These are phyloP conservation scores for Sesia apiformis DNA, from an alignment of 2,888 invertebrate genomes.

Conservation along the genomic window DNA sequence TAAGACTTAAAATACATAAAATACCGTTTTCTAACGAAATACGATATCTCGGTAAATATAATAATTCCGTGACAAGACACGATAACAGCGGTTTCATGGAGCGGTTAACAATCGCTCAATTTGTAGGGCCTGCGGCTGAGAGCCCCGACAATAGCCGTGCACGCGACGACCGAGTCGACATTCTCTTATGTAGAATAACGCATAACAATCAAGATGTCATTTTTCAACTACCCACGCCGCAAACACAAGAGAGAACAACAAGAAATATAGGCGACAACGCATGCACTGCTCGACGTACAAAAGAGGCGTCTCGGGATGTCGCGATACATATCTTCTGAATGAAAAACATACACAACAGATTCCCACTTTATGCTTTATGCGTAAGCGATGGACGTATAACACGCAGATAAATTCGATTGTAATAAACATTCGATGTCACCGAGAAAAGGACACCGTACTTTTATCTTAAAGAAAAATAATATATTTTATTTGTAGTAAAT, in stretches of 20 bases:
- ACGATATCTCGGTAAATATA: slow-evolving; percentile 47
- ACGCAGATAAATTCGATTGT: background rate
- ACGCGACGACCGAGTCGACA: slow-evolving; percentile 59
- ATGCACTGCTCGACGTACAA: slow-evolving; percentile 58
- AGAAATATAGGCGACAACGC: slow-evolving; percentile 68
- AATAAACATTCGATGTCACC: background rate
- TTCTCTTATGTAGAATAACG: slow-evolving; percentile 72
- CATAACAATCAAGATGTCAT: slow-evolving; percentile 75
- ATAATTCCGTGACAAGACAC: slow-evolving; percentile 61
- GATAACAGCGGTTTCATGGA: slow-evolving; percentile 53
- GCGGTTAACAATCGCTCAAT: slow-evolving; percentile 72
- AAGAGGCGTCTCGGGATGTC: slow-evolving; percentile 58
- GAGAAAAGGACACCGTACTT: background rate
- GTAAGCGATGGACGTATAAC: slow-evolving; percentile 31
- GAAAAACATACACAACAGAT: slow-evolving; percentile 47
- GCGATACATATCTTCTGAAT: slow-evolving; percentile 60
- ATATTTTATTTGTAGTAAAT: background rate
- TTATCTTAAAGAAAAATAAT: background rate
- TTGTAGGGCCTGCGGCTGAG: slow-evolving; percentile 55
- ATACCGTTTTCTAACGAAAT: slow-evolving; percentile 35
- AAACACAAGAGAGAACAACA: slow-evolving; percentile 44
- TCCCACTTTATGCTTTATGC: slow-evolving; percentile 41
- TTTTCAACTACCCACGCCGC: slow-evolving; percentile 73
- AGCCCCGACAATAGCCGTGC: slow-evolving; percentile 53
- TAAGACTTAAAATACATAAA: slow-evolving; percentile 9